Evolutionary conservation across 2,797 vertebrate genomes (phyloP), one percentile per base, ranked within the genome.

Genomic region (Girardinus metallicus): DNA sequence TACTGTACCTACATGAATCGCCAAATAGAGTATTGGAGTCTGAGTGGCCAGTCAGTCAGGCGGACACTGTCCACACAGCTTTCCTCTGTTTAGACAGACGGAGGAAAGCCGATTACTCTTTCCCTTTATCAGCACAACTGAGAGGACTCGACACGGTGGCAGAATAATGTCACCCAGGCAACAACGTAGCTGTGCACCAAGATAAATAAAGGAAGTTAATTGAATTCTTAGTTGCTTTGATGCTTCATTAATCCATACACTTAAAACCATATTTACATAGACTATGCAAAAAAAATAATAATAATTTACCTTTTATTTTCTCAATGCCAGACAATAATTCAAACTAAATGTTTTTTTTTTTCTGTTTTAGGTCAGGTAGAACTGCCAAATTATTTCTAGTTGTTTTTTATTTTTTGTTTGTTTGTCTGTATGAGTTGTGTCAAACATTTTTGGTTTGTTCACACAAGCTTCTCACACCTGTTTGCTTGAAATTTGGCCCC

Each of bases 81-180:
- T 64, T 76, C n/a, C 57, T 74, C 34, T 74, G 73, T 36, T 86
- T 82, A 80, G 85, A 85, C 83, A 83, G 82, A 80, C 80, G 51
- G 77, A 74, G 83, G 55, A 90, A 92, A 92, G 89, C 91, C 75
- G 89, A 92, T 94, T 93, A 91, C 49, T 34, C 71, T 78, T 90
- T 80, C 64, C 83, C 86, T 86, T 89, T 79, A 81, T 91, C 90
- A 92, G 90, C 89, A 90, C 80, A 90, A 79, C 76, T 8, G 41
- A n/a, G 70, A 51, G 76, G 53, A 76, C 86, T 53, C 44, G 87
- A 84, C 89, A 86, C 76, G 77, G 77, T 1, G 5, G 53, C 76
- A 75, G 75, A 75, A 47, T 53, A 78, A 84, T 79, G 81, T 87
- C 76, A 83, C 70, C 55, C 68, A 64, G 86, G 87, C 53, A 83